Conservation (phyloP, 2,888 invertebrate species). For the Sarcophaga carnaria region DNA sequence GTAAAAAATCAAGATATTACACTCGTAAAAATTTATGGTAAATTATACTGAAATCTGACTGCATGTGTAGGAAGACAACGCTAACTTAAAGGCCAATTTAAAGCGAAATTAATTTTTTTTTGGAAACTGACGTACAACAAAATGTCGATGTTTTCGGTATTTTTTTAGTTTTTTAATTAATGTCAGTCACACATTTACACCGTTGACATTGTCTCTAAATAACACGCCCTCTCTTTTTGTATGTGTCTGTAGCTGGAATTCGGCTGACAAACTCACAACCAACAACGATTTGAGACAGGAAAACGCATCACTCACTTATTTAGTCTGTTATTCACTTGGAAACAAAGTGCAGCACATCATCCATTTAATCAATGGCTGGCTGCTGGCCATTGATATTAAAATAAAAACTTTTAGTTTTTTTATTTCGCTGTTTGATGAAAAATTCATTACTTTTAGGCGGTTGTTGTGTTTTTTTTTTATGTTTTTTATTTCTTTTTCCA, state of each 20-base stretch:
- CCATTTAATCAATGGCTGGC: background rate
- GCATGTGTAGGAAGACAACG: slow-evolving; percentile 27
- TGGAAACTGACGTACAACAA: background rate
- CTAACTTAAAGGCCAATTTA: background rate
- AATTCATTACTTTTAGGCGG: slow-evolving; percentile 30
- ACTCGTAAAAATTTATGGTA: background rate
- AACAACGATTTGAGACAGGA: slow-evolving; percentile 26
- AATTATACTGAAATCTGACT: slow-evolving; percentile 20
- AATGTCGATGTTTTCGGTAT: slow-evolving; percentile 30
- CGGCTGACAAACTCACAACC: no score
- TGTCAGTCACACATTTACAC: slow-evolving; percentile 61
- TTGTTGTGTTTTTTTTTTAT: background rate
- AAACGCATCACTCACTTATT: slow-evolving; percentile 52
- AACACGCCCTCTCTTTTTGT: slow-evolving; percentile 58
- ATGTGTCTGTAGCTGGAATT: background rate
- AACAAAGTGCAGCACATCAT: background rate
- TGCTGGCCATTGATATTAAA: background rate
- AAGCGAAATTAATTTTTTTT: background rate
- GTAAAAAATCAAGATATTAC: no score
- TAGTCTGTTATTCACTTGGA: background rate
- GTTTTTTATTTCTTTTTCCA: background rate
- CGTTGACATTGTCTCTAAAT: slow-evolving; percentile 61
- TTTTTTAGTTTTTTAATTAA: slow-evolving; percentile 54
- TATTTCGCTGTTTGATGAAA: background rate
- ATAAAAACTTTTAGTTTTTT: background rate